Base-by-base conservation (phyloP, 1,140 invertebrate genomes). In the Drosophila pandora region DNA sequence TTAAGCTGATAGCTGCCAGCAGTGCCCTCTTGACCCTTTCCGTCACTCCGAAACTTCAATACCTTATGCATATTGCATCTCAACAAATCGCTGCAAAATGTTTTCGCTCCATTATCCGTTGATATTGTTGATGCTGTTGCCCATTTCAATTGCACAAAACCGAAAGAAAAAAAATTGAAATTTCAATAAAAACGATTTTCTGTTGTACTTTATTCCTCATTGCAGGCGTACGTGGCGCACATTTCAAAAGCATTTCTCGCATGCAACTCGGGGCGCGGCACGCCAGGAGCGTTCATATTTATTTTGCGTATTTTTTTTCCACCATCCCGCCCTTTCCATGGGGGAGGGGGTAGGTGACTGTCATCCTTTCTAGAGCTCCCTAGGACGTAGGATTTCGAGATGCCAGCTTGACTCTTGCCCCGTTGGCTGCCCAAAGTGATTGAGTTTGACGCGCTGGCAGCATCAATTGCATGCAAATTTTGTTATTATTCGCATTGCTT, bases 391-490 rank as follows among this genome's bases (percentile, higher is more conserved):
- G 21, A 2, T 34, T 8, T 54, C 13, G 13, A 34, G 13, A 45
- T 22, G n/a, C 2, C 10, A 6, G 13, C 6, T 13, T 28, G 43
- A 2, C 13, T 50, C 34, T 12, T 8, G 58, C 25, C 50, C 34
- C 41, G 12, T 41, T 55, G 45, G 34, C 54, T 32, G 49, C 50
- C 52, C 49, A 78, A 78, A 84, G 76, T 83, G 71, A 83, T 83
- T 83, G 71, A 79, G 76, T 79, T 83, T 83, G 74, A 79, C 54
- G 78, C 72, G 45, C 62, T 62, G 76, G 79, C 70, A 65, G 63
- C 79, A 83, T 83, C 79, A 79, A 82, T 82, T 75, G 79, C 79
- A 83, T 83, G 80, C 76, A 83, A 84, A 83, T 83, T 84, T 79
- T 68, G 76, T 79, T 84, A 84, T 83, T 79, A 83, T 81, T 72